These are phyloP conservation scores for Meles meles DNA, from an alignment of 2,113 vertebrate genomes.

Conservation along the genomic window DNA sequence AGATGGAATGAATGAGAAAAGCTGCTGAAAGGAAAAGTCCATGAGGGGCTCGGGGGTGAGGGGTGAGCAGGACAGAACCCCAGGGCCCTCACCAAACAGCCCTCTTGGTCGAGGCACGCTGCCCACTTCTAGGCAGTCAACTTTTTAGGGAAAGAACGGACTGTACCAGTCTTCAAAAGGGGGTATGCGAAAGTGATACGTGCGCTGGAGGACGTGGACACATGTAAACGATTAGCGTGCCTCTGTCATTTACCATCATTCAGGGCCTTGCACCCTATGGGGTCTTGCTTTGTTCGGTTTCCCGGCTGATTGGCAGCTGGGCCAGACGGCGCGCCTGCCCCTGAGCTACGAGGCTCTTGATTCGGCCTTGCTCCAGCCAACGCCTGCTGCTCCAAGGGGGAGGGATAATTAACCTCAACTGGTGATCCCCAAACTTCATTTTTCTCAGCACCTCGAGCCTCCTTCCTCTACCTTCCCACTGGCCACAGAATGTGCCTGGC, in stretches of 20 bases:
- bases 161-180: not conserved
- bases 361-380: not conserved
- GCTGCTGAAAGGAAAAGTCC: not conserved
- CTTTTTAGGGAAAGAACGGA: not conserved
- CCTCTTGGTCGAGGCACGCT: not conserved
- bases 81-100: not conserved
- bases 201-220: not conserved
- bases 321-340: not conserved
- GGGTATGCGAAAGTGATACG: not conserved
- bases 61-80: not conserved
- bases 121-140: not conserved
- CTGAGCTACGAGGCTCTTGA: not conserved
- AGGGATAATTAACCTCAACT: not conserved
- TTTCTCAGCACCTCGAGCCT: not conserved
- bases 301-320: not conserved
- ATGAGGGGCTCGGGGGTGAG: not conserved
- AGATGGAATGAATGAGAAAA: constrained; percentile 62
- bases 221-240: not conserved
- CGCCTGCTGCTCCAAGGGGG: not conserved
- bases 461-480: not conserved
- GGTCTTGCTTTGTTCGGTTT: constrained; percentile 14
- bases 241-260: constrained; percentile 35
- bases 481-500: not conserved
- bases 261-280: not conserved
- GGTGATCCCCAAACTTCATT: not conserved